A percentile compares a stretch with the other conserved stretches of the same genome.
These are phyloP conservation scores for Metopia argyrocephala DNA, from an alignment of 2,888 invertebrate species.

Conservation along the genomic window DNA sequence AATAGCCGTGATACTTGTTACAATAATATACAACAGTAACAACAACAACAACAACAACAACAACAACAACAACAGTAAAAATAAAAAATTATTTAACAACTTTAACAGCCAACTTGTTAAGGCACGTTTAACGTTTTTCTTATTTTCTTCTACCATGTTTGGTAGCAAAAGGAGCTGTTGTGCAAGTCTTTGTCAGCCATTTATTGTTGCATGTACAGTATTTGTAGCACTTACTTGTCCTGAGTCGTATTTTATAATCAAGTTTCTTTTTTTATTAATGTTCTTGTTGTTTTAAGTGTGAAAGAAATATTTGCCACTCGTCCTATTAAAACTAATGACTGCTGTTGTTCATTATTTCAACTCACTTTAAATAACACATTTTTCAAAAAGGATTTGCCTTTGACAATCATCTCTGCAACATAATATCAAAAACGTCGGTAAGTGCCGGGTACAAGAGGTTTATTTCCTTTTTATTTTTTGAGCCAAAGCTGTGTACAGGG, in stretches of 20 bases:
- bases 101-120: constrained; percentile 4
- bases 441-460: too few species aligned
- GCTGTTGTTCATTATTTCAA: constrained; percentile 26
- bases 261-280: too few species aligned
- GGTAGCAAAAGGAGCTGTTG: too few species aligned
- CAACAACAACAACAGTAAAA: background rate
- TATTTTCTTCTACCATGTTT: too few species aligned
- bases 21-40: background rate
- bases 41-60: background rate
- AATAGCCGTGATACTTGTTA: constrained; percentile 27
- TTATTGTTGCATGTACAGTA: background rate
- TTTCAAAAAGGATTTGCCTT: constrained; percentile 59
- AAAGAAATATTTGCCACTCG: constrained; percentile 18
- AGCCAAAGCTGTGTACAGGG: too few species aligned
- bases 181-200: background rate
- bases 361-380: constrained; percentile 55
- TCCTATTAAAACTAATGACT: background rate
- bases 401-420: constrained; percentile 24
- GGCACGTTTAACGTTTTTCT: background rate
- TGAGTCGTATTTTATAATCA: background rate
- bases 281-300: background rate
- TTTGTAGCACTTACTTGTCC: background rate
- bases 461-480: too few species aligned
- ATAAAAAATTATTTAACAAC: background rate
- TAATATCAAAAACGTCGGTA: too few species aligned